Percentiles rank a stretch among this genome's conserved stretches.
Conservation (phyloP, 1,140 invertebrate species). For the Oncopodura yosiiana region DNA sequence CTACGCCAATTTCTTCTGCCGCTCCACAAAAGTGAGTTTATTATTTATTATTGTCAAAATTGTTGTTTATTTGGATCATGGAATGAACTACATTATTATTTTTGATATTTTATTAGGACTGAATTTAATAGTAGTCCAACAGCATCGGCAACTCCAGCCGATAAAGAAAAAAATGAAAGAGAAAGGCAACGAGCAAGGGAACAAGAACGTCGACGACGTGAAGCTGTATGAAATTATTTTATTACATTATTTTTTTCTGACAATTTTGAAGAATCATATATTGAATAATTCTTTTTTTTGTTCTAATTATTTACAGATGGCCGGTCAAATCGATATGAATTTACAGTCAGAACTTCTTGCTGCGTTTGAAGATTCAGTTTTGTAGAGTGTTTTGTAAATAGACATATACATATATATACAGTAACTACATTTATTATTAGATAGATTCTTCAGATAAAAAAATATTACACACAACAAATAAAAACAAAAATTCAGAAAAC, state of each 20-base stretch:
- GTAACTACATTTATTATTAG: too few relatives aligned
- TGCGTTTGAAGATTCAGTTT: slow-evolving; percentile 71
- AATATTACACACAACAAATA: too few relatives aligned
- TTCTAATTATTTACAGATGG: slow-evolving; percentile 63
- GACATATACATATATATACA: too few relatives aligned
- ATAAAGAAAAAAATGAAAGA: slow-evolving; percentile 63
- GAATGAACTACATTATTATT: too few relatives aligned
- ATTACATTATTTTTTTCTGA: slow-evolving; percentile 27
- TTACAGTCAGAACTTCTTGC: slow-evolving; percentile 96
- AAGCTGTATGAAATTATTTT: slow-evolving; percentile 58
- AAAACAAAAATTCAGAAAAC: too few relatives aligned
- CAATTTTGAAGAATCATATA: neutral
- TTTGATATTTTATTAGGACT: slow-evolving; percentile 1
- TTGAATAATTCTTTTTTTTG: slow-evolving; percentile 23
- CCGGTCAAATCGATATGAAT: slow-evolving; percentile 94
- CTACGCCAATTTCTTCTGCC: slow-evolving; percentile 2
- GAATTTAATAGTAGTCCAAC: slow-evolving; percentile 30
- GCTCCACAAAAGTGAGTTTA: slow-evolving; percentile 14
- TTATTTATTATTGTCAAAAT: neutral
- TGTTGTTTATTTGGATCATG: neutral
- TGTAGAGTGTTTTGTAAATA: too few relatives aligned
- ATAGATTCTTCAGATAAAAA: too few relatives aligned
- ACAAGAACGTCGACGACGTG: slow-evolving; percentile 76
- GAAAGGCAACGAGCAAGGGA: slow-evolving; percentile 61
- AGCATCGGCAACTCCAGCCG: slow-evolving; percentile 47